Percentiles rank a stretch among this genome's conserved stretches.
phyloP scores from a whole-genome alignment of 2,797 vertebrate genomes.

The Malurus leucopterus region DNA sequence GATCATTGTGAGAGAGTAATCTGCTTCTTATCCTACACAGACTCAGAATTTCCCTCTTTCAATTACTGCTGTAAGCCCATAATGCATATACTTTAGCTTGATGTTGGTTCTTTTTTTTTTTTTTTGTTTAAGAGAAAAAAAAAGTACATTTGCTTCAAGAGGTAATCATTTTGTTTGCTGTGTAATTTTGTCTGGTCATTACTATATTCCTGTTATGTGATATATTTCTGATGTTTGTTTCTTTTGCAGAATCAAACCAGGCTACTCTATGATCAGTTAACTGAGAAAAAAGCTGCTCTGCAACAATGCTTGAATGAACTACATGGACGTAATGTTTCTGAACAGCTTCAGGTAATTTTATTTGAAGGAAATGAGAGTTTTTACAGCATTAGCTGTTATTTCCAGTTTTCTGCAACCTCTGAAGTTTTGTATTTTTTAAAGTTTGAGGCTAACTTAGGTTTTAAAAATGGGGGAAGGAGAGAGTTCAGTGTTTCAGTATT shows the following conservation, averaged over 20 bases:
- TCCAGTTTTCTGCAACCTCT: background rate
- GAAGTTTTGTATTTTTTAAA: background rate
- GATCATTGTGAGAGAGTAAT: background rate
- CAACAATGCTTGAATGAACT: conserved; percentile 66
- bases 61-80: background rate
- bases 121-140: background rate
- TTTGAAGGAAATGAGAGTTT: background rate
- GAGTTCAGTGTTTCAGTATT: background rate
- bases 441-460: background rate
- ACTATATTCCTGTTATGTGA: background rate
- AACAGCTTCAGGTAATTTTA: conserved; percentile 81
- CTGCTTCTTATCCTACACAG: background rate
- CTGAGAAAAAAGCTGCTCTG: conserved; percentile 74
- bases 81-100: background rate
- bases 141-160: background rate
- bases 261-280: conserved; percentile 79
- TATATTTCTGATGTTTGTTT: conserved; percentile 17
- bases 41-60: background rate
- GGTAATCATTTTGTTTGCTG: background rate
- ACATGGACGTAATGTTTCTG: conserved; percentile 32
- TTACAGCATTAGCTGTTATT: background rate
- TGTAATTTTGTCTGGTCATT: background rate
- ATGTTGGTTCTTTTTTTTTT: no score
- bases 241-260: conserved; percentile 78
- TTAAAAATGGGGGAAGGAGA: background rate